Base-by-base conservation (phyloP, 2,797 vertebrate genomes). In the Poecilia velifera region DNA sequence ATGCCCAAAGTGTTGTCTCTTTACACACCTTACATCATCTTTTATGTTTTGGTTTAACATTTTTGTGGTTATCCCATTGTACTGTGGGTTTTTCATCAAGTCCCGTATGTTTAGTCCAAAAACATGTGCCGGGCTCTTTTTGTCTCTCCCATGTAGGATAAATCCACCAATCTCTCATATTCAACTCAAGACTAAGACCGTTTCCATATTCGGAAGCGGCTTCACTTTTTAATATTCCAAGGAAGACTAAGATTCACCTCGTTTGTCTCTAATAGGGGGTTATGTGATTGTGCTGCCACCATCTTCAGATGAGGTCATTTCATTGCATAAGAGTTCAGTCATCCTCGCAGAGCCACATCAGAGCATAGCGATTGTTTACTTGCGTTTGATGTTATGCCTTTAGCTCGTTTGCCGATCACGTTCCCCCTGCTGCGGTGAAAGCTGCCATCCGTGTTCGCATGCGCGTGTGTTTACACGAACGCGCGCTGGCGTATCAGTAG, bases 321-420 rank as follows among this genome's bases (percentile, higher is more conserved):
- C 78, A 80, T 82, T 81, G 64, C 57, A 55, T 25, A 73, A 79
- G 66, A 76, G 39, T 82, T 84, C 80, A 77, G 87, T 83, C 51
- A 74, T 78, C 71, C 43, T 76, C 76, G 53, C 25, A 79, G 73
- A 45, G 73, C 62, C 70, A 77, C 73, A 79, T 78, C 74, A 25
- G 51, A 73, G 81, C 76, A 78, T 55, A 81, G 76, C 82, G 72
- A 81, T 79, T 76, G 78, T 88, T 81, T 82, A 83, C 81, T 77
- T 84, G 81, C 73, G 80, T 91, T 92, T 93, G 84, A 92, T 90
- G 82, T 87, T 82, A 85, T 76, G 75, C 78, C 84, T 77, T 71
- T 85, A 25, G 77, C 78, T 84, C 55, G 70, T 80, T 83, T 83
- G 79, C 81, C 73, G 84, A 91, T 90, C 85, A 89, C 87, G 83